phyloP scores from a whole-genome alignment of 1,140 invertebrate genomes.

The Trichogramma pretiosum region DNA sequence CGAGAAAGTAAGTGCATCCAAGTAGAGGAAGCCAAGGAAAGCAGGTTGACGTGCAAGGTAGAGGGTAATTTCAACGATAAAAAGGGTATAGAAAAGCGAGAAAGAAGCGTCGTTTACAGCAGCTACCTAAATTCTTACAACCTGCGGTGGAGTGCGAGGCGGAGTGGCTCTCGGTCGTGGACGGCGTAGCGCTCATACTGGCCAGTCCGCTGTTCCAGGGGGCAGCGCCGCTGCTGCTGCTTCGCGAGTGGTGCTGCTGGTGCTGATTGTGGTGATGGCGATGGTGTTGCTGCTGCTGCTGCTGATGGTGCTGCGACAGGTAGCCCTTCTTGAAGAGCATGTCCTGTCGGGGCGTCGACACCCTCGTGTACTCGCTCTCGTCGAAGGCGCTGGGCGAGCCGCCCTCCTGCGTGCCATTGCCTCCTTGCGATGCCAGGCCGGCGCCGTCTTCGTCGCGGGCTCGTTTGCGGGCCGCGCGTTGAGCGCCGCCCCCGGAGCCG shows the following conservation, averaged over 20 bases:
- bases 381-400: slow-evolving; percentile 29
- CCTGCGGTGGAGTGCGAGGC: slow-evolving; percentile 45
- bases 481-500: background rate
- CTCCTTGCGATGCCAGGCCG: too few relatives aligned
- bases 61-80: background rate
- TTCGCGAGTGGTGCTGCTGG: too few relatives aligned
- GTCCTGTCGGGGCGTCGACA: slow-evolving; percentile 61
- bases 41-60: background rate
- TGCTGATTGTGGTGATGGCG: too few relatives aligned
- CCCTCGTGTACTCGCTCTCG: slow-evolving; percentile 60
- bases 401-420: too few relatives aligned
- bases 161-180: slow-evolving; percentile 43
- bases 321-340: slow-evolving; percentile 67
- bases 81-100: background rate
- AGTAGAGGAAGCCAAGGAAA: background rate
- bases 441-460: slow-evolving; percentile 7
- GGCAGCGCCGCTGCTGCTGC: too few relatives aligned
- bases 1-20: background rate
- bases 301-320: slow-evolving; percentile 49
- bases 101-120: too few relatives aligned
- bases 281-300: too few relatives aligned
- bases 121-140: too few relatives aligned
- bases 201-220: slow-evolving; percentile 34
- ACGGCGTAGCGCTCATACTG: slow-evolving; percentile 43
- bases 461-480: background rate